A percentile compares a stretch with the other conserved stretches of the same genome.
These are phyloP conservation scores for Pseudobourletiella spinata DNA, from an alignment of 1,140 invertebrate genomes.

Conservation along the genomic window DNA sequence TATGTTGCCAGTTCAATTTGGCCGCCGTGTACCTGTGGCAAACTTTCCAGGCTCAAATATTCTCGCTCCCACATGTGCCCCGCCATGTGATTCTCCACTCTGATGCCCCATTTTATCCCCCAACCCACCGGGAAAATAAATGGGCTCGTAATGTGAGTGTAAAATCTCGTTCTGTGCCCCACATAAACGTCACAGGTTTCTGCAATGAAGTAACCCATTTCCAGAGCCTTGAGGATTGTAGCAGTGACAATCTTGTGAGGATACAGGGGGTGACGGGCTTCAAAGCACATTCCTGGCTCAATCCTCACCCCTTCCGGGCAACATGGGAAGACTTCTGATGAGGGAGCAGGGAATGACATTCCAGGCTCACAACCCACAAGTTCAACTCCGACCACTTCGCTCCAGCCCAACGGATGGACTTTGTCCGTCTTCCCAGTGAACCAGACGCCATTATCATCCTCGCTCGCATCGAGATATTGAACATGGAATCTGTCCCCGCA, in stretches of 20 bases:
- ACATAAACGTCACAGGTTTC: background rate
- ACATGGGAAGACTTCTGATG: background rate
- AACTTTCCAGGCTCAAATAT: background rate
- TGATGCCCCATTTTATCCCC: background rate
- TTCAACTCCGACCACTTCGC: background rate
- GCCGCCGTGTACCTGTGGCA: background rate
- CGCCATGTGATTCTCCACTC: background rate
- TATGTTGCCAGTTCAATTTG: too few relatives aligned
- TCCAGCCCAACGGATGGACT: constrained; percentile 7
- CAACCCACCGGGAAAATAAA: background rate
- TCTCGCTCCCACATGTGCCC: background rate
- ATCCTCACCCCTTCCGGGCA: background rate
- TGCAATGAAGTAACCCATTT: background rate
- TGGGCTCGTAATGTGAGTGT: background rate
- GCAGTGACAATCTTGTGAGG: background rate
- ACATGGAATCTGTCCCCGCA: background rate
- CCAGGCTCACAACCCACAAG: background rate
- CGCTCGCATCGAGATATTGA: background rate
- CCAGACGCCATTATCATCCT: background rate
- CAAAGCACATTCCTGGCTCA: background rate
- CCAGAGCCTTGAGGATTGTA: background rate
- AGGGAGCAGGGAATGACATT: background rate
- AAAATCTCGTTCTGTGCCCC: background rate
- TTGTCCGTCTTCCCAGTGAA: background rate
- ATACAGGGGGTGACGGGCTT: background rate